Base-by-base conservation (phyloP, 2,113 vertebrate species). In the Chloebia gouldiae region DNA sequence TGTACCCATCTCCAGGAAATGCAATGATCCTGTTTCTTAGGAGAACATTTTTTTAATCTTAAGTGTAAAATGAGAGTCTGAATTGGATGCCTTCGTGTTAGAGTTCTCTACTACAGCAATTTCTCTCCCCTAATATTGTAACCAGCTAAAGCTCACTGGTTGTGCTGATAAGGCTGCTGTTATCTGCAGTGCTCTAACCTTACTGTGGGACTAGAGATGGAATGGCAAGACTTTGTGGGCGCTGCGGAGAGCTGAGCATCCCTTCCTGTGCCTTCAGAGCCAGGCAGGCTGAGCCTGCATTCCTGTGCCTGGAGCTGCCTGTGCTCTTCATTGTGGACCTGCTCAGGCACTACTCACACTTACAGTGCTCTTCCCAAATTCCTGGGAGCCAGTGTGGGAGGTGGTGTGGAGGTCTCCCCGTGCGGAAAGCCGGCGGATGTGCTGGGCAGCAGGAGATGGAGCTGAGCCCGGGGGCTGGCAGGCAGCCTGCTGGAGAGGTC, bases 341-440 rank as follows among this genome's bases (percentile, higher is more conserved):
- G 14, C 56, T 49, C 22, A 10, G 64, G 50, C 45, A 20, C 13
- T 37, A 37, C 15, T 19, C 10, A 20, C n/a, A 0, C 4, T 3
- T 20, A 2, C 15, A 0, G 0, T 5, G 30, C n/a, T 64, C 44
- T 76, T 45, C 60, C 27, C 75, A 13, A 47, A 17, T 63, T 59
- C 28, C 18, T 45, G 44, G n/a, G 42, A 15, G 3, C 1, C 30
- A 6, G n/a, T 51, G 14, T 19, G 0, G 0, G 42, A 20, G 54
- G 42, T 33, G 4, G 40, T 0, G 7, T 1, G 15, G 53, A 24
- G 25, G 10, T 57, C 2, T 45, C 6, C 0, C 11, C 16, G 45
- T 40, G n/a, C 0, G 0, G 39, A 30, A 21, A 9, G 57, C 20
- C 0, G 0, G 31, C 37, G 51, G 42, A 1, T 2, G 3, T 66